phyloP scores from a whole-genome alignment of 2,113 vertebrate genomes.

The Chionomys nivalis region DNA sequence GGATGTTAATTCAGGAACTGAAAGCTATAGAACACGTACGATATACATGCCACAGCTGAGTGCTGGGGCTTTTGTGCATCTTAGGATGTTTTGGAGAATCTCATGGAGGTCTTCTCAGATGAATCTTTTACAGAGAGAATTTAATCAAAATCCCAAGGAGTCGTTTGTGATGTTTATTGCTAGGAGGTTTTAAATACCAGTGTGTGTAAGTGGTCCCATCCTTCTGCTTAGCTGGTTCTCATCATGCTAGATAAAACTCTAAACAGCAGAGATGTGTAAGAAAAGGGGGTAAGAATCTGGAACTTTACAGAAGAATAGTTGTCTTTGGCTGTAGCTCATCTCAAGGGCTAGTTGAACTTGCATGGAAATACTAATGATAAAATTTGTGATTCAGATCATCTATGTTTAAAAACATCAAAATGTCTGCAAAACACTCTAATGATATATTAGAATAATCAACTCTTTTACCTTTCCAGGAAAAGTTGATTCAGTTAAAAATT shows the following conservation, averaged over 20 bases:
- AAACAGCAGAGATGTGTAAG: neutral
- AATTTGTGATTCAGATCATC: neutral
- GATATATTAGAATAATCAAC: neutral
- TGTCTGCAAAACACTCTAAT: neutral
- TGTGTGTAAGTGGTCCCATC: neutral
- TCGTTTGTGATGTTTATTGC: neutral
- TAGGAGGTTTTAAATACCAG: neutral
- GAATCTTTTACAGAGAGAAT: neutral
- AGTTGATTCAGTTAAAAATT: neutral
- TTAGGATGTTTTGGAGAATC: neutral
- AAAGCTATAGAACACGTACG: accelerated
- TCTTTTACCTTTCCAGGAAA: neutral
- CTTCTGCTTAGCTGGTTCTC: neutral
- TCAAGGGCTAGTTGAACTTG: neutral
- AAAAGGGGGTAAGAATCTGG: no score
- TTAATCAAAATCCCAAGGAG: neutral
- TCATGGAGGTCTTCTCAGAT: neutral
- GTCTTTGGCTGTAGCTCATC: neutral
- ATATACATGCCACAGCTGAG: neutral
- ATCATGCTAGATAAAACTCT: neutral
- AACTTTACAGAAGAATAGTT: neutral
- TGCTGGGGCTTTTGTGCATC: accelerated
- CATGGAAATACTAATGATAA: neutral
- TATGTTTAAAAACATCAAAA: neutral
- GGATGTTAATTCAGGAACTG: neutral